Evolutionary conservation across 2,888 invertebrate genomes (phyloP), one percentile per base, ranked within the genome.

Genomic region (Malachius bipustulatus): DNA sequence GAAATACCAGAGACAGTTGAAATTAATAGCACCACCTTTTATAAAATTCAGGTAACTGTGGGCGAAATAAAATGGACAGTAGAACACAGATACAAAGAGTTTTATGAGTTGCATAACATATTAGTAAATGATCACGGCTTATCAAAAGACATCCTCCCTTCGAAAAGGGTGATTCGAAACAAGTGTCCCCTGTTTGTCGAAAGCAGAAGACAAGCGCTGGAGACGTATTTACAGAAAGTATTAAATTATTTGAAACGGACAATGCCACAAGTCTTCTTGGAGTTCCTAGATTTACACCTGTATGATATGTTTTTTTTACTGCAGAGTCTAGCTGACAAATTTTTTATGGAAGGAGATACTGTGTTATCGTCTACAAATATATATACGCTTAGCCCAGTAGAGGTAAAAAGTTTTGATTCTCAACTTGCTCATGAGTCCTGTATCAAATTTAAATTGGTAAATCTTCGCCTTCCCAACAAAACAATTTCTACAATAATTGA

Each of bases 161-260:
- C 90, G 1, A 96, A 97, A 62, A 93, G 91, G 65, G 71, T 89
- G 3, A 80, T 93, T 49, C 81, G 93, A 1, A 93, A 91, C 55
- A 85, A 83, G 60, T 83, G 84, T 43, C 84, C 87, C 1, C 69
- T 75, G 36, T 96, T 97, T 57, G 71, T 97, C 2, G 84, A 87
- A 54, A 82, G 80, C 51, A 71, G 94, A 35, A 74, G 84, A 39
- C 69, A 73, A 43, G 85, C 79, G 10, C 65, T 96, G 26, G 82
- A 88, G 59, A 69, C 72, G 32, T 96, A 96, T 62, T 66, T 94
- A 31, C 76, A 74, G 51, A 77, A 76, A 45, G 70, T 89, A 8
- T 71, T 90, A 31, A 74, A 71, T 42, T 80, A 81, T 54, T 66
- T 89, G 42, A 79, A 77, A 44, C 71, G 79, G 47, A 75, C 80